These are phyloP conservation scores for Coenobita brevimanus DNA, from an alignment of 1,140 invertebrate species.

Conservation along the genomic window DNA sequence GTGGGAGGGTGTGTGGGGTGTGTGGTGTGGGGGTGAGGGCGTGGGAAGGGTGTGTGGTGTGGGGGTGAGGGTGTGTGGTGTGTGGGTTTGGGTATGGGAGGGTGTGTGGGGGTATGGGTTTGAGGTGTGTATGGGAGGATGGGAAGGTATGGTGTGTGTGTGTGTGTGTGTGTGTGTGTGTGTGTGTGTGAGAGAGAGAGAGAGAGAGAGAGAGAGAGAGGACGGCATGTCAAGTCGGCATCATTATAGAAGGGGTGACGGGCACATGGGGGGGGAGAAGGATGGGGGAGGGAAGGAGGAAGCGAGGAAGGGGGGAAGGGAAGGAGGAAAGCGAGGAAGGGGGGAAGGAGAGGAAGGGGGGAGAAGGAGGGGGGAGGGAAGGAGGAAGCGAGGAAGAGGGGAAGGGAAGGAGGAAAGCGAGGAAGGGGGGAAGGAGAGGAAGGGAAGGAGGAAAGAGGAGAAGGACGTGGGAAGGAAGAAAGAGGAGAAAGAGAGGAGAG, in stretches of 20 bases:
- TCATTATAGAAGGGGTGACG: no score
- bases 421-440: neutral
- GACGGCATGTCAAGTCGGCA: no score
- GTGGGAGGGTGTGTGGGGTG: no score
- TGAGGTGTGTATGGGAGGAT: no score
- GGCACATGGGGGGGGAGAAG: neutral
- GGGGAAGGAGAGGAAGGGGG: neutral
- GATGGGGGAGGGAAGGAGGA: neutral
- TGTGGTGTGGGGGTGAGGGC: no score
- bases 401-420: neutral
- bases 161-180: neutral
- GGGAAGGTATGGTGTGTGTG: no score
- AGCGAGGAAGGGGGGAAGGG: neutral
- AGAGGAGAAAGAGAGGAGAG: neutral
- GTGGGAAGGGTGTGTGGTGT: no score
- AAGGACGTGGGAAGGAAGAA: neutral
- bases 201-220: neutral
- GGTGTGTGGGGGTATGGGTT: no score
- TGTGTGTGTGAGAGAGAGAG: neutral
- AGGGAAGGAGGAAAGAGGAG: no score
- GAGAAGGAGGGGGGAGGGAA: neutral
- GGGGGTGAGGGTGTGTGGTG: no score
- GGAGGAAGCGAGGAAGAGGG: neutral
- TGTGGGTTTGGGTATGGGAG: no score
- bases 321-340: no score